Conservation (phyloP, 2,113 vertebrate genomes). For the Cottus gobio region DNA sequence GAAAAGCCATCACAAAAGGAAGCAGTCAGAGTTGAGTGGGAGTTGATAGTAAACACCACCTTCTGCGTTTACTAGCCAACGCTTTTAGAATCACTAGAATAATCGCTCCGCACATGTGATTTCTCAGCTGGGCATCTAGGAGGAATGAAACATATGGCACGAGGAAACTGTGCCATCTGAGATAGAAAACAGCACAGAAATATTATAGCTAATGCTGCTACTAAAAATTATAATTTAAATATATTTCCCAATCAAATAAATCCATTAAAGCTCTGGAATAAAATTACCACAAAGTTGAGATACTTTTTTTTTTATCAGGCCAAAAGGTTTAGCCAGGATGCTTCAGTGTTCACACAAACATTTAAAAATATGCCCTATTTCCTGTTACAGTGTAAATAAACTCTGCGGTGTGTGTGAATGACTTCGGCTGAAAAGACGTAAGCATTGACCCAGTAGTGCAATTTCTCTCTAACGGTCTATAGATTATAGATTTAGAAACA, state of each 20-base stretch:
- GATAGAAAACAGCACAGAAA: not conserved
- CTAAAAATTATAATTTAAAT: not conserved
- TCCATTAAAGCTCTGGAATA: not conserved
- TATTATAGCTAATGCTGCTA: not conserved
- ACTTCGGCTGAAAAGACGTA: not conserved
- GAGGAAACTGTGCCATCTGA: not conserved
- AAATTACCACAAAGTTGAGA: not conserved
- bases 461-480: not conserved
- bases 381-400: not conserved
- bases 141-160: conserved; percentile 42
- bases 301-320: not conserved
- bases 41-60: conserved; percentile 20
- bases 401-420: not conserved
- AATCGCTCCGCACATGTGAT: conserved; percentile 31
- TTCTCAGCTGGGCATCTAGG: conserved; percentile 22
- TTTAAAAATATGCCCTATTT: not conserved
- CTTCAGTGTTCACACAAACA: not conserved
- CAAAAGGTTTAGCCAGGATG: not conserved
- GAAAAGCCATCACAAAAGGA: conserved; percentile 9
- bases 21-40: not conserved
- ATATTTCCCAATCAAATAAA: not conserved
- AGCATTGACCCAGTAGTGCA: not conserved
- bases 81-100: conserved; percentile 3
- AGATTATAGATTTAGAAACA: not conserved
- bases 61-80: conserved; percentile 13